phyloP scores from a whole-genome alignment of 2,888 invertebrate genomes.

The Stegana nigrithorax region DNA sequence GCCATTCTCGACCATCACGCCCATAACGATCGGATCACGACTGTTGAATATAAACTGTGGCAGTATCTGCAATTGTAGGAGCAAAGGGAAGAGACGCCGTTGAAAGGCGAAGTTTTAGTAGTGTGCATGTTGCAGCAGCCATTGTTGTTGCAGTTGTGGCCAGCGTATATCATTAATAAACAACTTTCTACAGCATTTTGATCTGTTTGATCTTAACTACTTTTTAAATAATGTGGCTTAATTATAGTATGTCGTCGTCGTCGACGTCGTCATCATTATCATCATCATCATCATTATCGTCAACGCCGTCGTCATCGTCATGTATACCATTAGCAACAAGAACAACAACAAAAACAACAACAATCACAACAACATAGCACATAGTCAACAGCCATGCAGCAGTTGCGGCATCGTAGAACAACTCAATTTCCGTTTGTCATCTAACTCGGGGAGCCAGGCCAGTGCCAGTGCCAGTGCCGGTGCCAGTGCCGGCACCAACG shows the following conservation, averaged over 20 bases:
- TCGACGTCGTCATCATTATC: no score
- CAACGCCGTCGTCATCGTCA: not conserved
- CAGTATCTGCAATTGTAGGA: conserved; percentile 70
- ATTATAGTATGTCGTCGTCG: conserved; percentile 33
- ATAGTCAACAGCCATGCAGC: no score
- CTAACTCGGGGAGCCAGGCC: conserved; percentile 17
- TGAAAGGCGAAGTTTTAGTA: no score
- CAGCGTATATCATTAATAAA: no score
- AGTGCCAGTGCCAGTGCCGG: no score
- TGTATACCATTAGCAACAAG: not conserved
- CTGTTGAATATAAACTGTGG: conserved; percentile 97
- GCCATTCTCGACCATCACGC: conserved; percentile 95
- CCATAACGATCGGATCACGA: conserved; percentile 97
- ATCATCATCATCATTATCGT: no score
- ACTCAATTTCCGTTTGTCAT: conserved; percentile 53
- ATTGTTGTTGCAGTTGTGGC: no score
- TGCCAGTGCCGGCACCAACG: no score
- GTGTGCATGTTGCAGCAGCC: no score
- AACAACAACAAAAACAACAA: not conserved
- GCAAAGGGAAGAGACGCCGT: not conserved
- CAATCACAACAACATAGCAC: not conserved
- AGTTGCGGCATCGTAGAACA: conserved; percentile 34
- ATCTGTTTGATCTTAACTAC: conserved; percentile 33
- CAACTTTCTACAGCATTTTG: no score
- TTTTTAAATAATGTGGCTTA: conserved; percentile 39